Base-by-base conservation (phyloP, 2,888 invertebrate species). In the Eristalis intricaria region DNA sequence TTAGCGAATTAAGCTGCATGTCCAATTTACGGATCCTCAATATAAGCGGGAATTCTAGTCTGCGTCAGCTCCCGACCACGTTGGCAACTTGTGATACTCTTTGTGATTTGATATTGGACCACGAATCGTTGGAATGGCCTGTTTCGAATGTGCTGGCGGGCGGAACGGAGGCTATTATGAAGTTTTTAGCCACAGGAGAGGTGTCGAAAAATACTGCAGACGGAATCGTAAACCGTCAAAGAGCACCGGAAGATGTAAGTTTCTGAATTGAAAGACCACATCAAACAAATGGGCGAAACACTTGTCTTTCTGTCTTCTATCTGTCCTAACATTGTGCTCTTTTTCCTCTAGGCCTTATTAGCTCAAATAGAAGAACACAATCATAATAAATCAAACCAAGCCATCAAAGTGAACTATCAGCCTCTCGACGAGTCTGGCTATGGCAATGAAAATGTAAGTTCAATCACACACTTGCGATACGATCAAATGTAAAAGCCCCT, bases 121-220 rank as follows among this genome's bases (percentile, higher is more conserved):
- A 92, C 86, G 94, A 94, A 73, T 93, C 94, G 63, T 95, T 96
- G 91, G 91, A 92, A 70, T 96, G 95, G 93, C 97, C 97, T 81
- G 94, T 96, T 11, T 88, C 92, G 90, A 95, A 95, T 85, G 93
- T 97, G 86, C 93, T 94, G 58, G 90, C 91, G 68, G 93, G 94
- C 89, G 96, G 96, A 68, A 95, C 95, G 35, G 94, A 94, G 90
- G 94, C 94, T 84, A 95, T 97, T 89, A 95, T 96, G 94, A 94
- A 94, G 91, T 96, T 93, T 93, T 94, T 97, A 88, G 94, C 94
- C 90, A 91, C 93, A 89, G 94, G 95, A 94, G 92, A 91, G 38
- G 26, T 22, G 50, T 60, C 61, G 10, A 35, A n/a, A 4, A 56
- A 40, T 13, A 35, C 60, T 22, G 43, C 65, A 43, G 50, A 66